phyloP scores from a whole-genome alignment of 2,797 vertebrate species.

The Anas capensis region DNA sequence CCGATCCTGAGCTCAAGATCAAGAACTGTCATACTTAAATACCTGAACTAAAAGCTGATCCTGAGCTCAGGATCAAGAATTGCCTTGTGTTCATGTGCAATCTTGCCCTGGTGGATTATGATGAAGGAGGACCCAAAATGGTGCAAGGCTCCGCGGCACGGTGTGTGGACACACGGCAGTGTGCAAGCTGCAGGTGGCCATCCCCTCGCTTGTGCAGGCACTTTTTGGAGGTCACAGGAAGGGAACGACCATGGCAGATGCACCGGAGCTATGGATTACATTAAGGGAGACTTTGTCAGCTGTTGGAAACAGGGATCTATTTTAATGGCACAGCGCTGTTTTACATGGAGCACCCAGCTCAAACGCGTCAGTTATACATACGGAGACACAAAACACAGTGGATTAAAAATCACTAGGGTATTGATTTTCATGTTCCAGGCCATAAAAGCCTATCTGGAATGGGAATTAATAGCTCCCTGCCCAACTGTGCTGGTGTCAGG shows the following conservation, averaged over 20 bases:
- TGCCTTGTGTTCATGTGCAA: fast-evolving
- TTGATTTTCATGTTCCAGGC: neutral
- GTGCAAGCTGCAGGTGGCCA: fast-evolving
- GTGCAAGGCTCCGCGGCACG: fast-evolving
- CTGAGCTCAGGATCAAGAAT: neutral
- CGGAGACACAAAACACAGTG: neutral
- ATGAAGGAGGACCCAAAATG: neutral
- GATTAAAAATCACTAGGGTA: neutral
- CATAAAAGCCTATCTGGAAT: neutral
- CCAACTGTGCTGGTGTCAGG: neutral
- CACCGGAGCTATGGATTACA: neutral
- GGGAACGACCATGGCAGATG: neutral
- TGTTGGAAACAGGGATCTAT: neutral
- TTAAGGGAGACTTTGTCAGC: neutral
- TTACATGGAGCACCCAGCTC: neutral
- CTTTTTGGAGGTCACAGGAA: neutral
- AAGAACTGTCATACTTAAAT: neutral
- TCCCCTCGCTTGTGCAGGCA: fast-evolving
- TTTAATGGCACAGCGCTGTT: neutral
- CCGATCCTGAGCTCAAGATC: neutral
- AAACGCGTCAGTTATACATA: neutral
- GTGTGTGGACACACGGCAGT: neutral
- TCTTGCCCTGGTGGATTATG: fast-evolving
- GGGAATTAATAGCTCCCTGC: neutral
- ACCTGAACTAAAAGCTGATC: neutral